A percentile compares a stretch with the other conserved stretches of the same genome.
Conservation (phyloP, 2,888 invertebrate species). For the Parnassius apollo region DNA sequence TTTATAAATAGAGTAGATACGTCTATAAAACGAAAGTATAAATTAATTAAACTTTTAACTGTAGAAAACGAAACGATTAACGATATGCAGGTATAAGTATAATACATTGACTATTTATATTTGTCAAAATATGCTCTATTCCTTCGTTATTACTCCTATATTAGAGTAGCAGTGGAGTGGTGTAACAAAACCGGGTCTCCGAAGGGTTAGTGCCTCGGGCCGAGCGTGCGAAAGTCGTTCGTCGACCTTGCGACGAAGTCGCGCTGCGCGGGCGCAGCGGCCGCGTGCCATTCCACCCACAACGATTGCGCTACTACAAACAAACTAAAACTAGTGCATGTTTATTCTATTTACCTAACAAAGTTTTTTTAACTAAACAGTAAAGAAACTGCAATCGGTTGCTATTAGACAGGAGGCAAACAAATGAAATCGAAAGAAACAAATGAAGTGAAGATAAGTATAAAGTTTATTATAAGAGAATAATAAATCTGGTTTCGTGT, state of each 20-base stretch:
- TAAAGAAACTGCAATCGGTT: no score
- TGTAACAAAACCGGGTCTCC: constrained; percentile 23
- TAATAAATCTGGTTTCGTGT: no score
- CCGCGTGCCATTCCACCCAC: constrained; percentile 74
- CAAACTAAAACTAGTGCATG: constrained; percentile 42
- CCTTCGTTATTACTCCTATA: background rate
- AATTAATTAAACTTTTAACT: background rate
- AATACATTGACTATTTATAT: background rate
- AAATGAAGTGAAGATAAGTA: no score
- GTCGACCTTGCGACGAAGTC: constrained; percentile 67
- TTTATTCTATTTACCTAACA: constrained; percentile 1
- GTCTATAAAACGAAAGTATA: background rate
- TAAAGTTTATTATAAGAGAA: no score
- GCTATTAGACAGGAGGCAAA: no score
- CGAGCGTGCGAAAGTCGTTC: constrained; percentile 78
- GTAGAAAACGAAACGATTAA: background rate
- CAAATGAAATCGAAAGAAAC: no score
- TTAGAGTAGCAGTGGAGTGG: background rate
- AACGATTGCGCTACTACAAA: constrained; percentile 46
- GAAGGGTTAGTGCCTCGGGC: constrained; percentile 33
- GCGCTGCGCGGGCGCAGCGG: constrained; percentile 46
- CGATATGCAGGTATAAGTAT: background rate
- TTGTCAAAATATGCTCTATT: constrained; percentile 10
- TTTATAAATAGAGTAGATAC: no score
- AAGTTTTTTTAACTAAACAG: no score